Conservation (phyloP, 2,888 invertebrate species). For the Pardosa pseudoannulata region DNA sequence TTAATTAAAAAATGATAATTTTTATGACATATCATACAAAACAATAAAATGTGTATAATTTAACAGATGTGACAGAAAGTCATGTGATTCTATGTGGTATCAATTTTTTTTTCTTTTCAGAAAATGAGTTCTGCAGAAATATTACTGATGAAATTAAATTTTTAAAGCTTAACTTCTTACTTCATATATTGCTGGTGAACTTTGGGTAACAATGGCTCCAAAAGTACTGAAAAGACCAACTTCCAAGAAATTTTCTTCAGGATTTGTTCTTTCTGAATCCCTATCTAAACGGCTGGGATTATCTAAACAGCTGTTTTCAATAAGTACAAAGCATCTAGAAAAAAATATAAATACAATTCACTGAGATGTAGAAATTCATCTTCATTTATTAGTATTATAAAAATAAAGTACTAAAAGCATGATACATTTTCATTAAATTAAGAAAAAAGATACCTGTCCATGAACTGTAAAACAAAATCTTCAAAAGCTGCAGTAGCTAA, state of each 20-base stretch:
- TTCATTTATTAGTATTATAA: no score
- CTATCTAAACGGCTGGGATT: conserved; percentile 81
- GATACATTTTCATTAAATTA: no score
- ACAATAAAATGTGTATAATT: no score
- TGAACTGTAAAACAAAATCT: conserved; percentile 90
- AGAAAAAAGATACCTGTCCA: conserved; percentile 84
- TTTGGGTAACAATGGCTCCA: conserved; percentile 84
- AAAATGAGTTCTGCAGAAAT: no score
- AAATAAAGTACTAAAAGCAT: no score
- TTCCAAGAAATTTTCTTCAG: conserved; percentile 85
- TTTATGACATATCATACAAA: no score
- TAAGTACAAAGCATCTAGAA: conserved; percentile 77
- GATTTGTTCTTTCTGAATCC: conserved; percentile 81
- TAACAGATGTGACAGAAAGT: no score
- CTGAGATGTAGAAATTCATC: no score
- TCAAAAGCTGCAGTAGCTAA: conserved; percentile 91
- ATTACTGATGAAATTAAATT: no score
- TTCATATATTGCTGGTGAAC: conserved; percentile 82
- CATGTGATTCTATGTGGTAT: no score
- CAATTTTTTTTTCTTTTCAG: no score
- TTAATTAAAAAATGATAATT: no score
- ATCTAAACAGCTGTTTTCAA: conserved; percentile 78
- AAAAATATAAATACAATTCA: neutral
- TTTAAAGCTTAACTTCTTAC: conserved; percentile 73
- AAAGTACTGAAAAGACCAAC: conserved; percentile 84